Base-by-base conservation (phyloP, 2,113 vertebrate species). In the Sciurus niger region DNA sequence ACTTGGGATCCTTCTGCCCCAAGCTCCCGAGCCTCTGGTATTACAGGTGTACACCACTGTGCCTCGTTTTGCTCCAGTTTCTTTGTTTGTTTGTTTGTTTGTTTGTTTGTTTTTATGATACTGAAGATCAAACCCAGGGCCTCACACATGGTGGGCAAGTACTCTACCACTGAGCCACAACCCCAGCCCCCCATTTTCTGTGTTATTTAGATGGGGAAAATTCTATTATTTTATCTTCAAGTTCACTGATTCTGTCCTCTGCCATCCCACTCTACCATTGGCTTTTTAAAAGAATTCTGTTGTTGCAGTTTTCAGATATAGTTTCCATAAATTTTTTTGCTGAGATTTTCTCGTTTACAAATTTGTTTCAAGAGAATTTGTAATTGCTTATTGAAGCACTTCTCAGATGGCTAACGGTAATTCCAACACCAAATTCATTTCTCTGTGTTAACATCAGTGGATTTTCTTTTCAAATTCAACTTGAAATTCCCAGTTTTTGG, bases 381-480 rank as follows among this genome's bases (percentile, higher is more conserved):
- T 84, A 70, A 87, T 48, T 90, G 70, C 85, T 96, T 84, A 25
- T n/a, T 83, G 91, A 92, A 63, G 84, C 51, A 82, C 85, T 72
- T 89, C 89, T 84, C 89, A 48, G 46, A 73, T 67, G 25, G 5
- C 30, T 74, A 58, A 60, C 77, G 51, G 85, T 58, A 72, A 85
- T 40, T 63, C 68, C 74, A 89, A 43, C 51, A 72, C 67, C 60
- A 53, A 53, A 73, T 73, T 93, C 82, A 72, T 63, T 63, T 77
- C 78, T 77, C 28, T 51, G 37, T 32, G 28, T 51, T 82, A 60
- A 20, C 60, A 78, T 34, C 65, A 11, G 2, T 76, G 65, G 70
- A 82, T 76, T 90, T 90, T 65, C 88, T 77, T 93, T 48, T 90
- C 76, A 86, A 77, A 76, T 40, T 89, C 53, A 77, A 95, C 43